Evolutionary conservation across 2,888 invertebrate species (phyloP).

Genomic region (Acrobasis consociella): DNA sequence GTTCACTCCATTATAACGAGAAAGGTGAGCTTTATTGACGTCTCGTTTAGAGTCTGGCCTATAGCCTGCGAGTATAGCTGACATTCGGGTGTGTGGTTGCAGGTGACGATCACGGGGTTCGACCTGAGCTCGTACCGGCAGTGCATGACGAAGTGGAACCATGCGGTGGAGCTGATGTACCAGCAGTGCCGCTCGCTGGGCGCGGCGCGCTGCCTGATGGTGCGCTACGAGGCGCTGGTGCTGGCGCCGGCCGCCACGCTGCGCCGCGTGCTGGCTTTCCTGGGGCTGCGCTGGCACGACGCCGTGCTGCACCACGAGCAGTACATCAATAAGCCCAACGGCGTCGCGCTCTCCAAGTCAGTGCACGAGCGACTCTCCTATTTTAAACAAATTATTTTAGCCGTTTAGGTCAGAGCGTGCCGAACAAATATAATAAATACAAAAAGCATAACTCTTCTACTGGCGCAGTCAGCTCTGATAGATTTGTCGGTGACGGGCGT

Average conservation of each 20-base stretch:
- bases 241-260: conserved; percentile 95
- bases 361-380: too few species aligned
- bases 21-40: conserved; percentile 82
- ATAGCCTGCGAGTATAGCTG: neutral
- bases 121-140: conserved; percentile 96
- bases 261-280: conserved; percentile 92
- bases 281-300: conserved; percentile 97
- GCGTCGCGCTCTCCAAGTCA: conserved; percentile 97
- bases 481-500: too few species aligned
- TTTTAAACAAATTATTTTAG: too few species aligned
- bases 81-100: conserved; percentile 30
- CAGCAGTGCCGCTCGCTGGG: conserved; percentile 94
- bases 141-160: conserved; percentile 98
- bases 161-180: conserved; percentile 97
- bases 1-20: conserved; percentile 99
- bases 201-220: conserved; percentile 89
- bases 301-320: conserved; percentile 98
- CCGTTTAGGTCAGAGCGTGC: too few species aligned
- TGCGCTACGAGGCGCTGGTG: conserved; percentile 98
- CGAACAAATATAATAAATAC: too few species aligned
- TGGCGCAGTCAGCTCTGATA: too few species aligned
- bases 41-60: neutral
- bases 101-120: conserved; percentile 92
- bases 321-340: conserved; percentile 97
- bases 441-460: too few species aligned